Evolutionary conservation across 2,113 vertebrate species (phyloP), one percentile per base, ranked within the genome.

Genomic region (Castor canadensis): DNA sequence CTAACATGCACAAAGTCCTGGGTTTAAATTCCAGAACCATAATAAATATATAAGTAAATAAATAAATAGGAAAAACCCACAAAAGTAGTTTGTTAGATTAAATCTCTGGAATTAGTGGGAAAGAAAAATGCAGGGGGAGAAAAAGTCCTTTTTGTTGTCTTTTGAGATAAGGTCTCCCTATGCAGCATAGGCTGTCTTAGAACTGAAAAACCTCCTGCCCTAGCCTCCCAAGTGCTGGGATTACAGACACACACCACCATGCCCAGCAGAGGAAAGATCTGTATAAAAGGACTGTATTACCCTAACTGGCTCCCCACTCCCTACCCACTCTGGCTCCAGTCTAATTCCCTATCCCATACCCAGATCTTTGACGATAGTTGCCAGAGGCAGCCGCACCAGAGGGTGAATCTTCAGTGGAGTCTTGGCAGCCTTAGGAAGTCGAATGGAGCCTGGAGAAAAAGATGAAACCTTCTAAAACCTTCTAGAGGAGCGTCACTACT

Each of bases 381-480:
- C 98, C 95, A 99, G 97, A 2, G 99, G 98, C 85, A 98, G 99
- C 79, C 99, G 98, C 85, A 99, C 98, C 81, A 99, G 91, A 80
- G 99, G 84, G 82, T 99, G 98, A 96, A 98, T 99, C 98, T 99
- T 99, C 45, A 98, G 30, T 3, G 99, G 99, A 3, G 98, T 98
- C 97, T 99, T 99, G 17, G 99, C 98, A 22, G 99, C 99, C 98
- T 99, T 99, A 40, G 99, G 99, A 60, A 99, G 99, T 95, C 99
- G 97, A 95, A 99, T 99, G 88, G 99, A 99, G 98, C 99, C 99
- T 99, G 62, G 11, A 66, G 60, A 64, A 72, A 47, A 82, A 81
- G 85, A 69, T 1, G 15, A 56, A 38, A 47, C 43, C 19, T 80
- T 83, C 2, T 77, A 12, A 47, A 35, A 49, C 38, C 32, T 88